Conservation (phyloP, 2,797 vertebrate species). For the Anguilla pacifica region DNA sequence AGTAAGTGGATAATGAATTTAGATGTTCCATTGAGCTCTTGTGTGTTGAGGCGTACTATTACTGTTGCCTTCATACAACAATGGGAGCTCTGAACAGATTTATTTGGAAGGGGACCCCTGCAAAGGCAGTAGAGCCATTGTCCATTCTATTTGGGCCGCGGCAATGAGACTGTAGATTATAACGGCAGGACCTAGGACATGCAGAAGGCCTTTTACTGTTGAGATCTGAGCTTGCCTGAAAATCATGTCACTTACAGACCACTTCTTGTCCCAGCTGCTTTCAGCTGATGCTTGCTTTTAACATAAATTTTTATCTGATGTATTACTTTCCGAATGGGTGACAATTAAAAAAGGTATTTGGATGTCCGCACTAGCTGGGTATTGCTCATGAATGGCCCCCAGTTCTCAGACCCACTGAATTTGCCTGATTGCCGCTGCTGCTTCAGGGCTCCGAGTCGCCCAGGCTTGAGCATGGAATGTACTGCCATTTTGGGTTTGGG, state of each 20-base stretch:
- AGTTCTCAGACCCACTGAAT: background rate
- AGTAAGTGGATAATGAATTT: background rate
- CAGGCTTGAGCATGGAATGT: background rate
- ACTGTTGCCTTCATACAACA: background rate
- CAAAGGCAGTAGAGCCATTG: background rate
- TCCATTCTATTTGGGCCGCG: background rate
- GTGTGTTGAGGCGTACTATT: background rate
- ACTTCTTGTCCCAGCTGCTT: no score
- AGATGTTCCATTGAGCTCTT: background rate
- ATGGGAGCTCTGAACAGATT: background rate
- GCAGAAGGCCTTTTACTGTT: no score
- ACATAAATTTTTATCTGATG: no score
- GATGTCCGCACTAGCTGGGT: no score
- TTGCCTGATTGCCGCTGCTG: background rate
- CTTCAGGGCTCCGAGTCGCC: background rate
- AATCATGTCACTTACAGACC: no score
- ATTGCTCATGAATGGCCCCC: no score
- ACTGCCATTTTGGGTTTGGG: background rate
- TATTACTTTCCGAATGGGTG: no score
- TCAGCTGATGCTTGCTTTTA: no score
- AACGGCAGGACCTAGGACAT: background rate
- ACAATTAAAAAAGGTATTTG: no score
- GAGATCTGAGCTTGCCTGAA: no score
- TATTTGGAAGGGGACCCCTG: background rate
- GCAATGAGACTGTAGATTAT: background rate